A percentile compares a stretch with the other conserved stretches of the same genome.
Conservation (phyloP, 1,140 invertebrate genomes). For the Drosophila arizonae region DNA sequence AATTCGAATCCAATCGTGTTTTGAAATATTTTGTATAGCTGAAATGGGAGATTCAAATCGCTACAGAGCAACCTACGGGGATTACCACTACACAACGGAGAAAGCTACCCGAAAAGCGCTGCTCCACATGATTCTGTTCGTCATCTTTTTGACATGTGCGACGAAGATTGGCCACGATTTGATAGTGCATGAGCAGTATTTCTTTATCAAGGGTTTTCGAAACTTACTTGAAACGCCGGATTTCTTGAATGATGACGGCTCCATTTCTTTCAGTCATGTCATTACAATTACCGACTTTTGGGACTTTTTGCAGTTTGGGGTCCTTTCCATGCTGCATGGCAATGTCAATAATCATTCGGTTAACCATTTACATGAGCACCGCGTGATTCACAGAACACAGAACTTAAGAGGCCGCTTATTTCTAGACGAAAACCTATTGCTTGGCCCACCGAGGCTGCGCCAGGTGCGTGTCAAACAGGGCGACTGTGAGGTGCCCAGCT, state of each 20-base stretch:
- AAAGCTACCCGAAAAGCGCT: neutral
- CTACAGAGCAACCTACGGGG: neutral
- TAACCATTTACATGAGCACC: no score
- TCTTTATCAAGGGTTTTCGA: neutral
- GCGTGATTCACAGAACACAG: no score
- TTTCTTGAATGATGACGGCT: neutral
- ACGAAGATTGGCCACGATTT: neutral
- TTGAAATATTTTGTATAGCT: neutral
- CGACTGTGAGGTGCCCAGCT: conserved; percentile 20
- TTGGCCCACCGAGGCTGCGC: conserved; percentile 43
- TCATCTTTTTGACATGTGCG: neutral
- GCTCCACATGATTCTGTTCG: neutral
- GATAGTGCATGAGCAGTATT: neutral
- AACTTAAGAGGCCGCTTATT: conserved; percentile 7
- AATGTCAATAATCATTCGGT: neutral
- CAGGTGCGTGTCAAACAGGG: conserved; percentile 41
- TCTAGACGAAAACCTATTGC: conserved; percentile 39
- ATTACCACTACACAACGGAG: conserved; percentile 5
- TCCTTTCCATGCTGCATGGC: neutral
- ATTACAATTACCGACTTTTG: conserved; percentile 12
- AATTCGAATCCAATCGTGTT: neutral
- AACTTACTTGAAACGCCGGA: neutral
- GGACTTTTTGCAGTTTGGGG: conserved; percentile 8
- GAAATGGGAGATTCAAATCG: no score
- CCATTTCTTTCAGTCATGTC: neutral